Percentiles rank a stretch among this genome's conserved stretches.
These are phyloP conservation scores for Theristicus caerulescens DNA, from an alignment of 2,113 vertebrate genomes.

Conservation along the genomic window DNA sequence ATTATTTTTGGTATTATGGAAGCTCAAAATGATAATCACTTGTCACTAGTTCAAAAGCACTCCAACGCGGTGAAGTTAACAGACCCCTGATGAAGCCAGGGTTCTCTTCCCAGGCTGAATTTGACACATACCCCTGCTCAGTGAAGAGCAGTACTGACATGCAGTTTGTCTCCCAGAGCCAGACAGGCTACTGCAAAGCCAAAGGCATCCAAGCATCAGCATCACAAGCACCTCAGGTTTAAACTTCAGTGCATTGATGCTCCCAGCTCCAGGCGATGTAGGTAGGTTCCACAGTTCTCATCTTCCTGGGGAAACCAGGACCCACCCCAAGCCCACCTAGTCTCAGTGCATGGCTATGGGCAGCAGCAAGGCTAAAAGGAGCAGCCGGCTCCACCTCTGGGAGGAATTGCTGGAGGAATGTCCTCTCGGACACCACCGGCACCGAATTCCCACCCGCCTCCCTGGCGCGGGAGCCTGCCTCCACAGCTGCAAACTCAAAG, in stretches of 20 bases:
- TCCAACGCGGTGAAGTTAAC: neutral
- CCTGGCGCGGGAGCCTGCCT: neutral
- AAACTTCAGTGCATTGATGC: neutral
- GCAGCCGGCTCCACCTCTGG: neutral
- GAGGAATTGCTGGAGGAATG: conserved; percentile 44
- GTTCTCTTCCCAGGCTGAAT: neutral
- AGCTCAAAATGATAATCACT: neutral
- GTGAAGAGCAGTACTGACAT: neutral
- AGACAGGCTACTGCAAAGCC: neutral
- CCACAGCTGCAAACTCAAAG: conserved; percentile 46
- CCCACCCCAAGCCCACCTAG: neutral
- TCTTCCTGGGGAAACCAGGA: neutral
- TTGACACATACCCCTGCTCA: neutral
- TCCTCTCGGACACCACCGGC: neutral
- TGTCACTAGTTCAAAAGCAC: neutral
- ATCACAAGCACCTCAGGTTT: neutral
- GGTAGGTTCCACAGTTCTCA: neutral
- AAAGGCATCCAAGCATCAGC: neutral
- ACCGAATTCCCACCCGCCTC: neutral
- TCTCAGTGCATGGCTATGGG: neutral
- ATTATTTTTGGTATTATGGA: neutral
- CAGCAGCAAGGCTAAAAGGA: neutral
- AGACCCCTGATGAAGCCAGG: neutral
- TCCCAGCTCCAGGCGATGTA: neutral
- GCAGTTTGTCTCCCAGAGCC: neutral